These are phyloP conservation scores for Lamellibrachia satsuma DNA, from an alignment of 2,888 invertebrate species.

Conservation along the genomic window DNA sequence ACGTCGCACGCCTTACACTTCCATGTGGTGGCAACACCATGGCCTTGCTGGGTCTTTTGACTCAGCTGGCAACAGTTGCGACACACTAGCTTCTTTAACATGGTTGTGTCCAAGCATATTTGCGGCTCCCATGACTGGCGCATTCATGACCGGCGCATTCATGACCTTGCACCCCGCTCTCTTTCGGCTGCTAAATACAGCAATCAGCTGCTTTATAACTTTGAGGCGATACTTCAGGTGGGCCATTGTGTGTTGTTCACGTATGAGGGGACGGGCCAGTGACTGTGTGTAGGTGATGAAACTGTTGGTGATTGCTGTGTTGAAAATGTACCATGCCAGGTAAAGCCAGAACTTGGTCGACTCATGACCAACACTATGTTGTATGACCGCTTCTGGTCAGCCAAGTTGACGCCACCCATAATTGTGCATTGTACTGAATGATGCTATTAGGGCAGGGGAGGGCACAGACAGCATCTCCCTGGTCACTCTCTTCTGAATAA, in stretches of 20 bases:
- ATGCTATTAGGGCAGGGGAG: neutral
- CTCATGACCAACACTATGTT: neutral
- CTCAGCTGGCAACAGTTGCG: too few species aligned
- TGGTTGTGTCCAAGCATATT: too few species aligned
- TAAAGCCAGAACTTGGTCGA: neutral
- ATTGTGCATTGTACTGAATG: neutral
- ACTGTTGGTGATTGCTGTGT: slow-evolving; percentile 14
- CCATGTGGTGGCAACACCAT: too few species aligned
- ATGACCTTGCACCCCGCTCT: too few species aligned
- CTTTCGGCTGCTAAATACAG: neutral
- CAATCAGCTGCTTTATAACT: neutral
- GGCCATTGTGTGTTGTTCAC: neutral
- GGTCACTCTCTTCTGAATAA: neutral
- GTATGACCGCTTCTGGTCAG: slow-evolving; percentile 19
- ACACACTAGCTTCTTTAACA: too few species aligned
- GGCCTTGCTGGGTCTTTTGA: too few species aligned
- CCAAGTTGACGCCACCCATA: slow-evolving; percentile 5
- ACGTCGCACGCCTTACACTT: too few species aligned
- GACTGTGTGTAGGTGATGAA: neutral
- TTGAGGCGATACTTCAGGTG: neutral
- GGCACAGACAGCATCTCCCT: neutral
- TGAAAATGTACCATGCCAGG: slow-evolving; percentile 8
- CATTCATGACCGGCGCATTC: too few species aligned
- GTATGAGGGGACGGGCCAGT: neutral
- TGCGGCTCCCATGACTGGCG: too few species aligned